Base-by-base conservation (phyloP, 1,140 invertebrate genomes). In the Drosophila gunungcola region DNA sequence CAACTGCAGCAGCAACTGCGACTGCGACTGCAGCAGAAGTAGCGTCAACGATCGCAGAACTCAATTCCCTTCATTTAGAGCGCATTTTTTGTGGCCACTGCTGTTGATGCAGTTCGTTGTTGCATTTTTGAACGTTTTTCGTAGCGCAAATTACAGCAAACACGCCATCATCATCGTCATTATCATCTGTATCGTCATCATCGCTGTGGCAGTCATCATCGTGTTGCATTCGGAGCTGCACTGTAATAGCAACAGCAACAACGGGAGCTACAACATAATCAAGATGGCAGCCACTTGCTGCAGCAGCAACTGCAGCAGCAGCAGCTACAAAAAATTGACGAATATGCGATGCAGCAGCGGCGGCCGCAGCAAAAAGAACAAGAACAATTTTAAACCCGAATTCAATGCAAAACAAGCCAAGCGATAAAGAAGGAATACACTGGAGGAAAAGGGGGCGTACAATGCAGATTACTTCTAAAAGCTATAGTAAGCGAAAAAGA, bases 111-210 rank as follows among this genome's bases (percentile, higher is more conserved):
- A 76, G 83, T 88, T 86, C 70, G 79, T 83, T 88, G 80, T 74
- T 89, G 77, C 78, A 90, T 90, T 90, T 89, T 89, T 90, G 85
- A 90, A 89, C 85, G 84, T 90, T 89, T 86, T 89, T 75, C 84
- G 80, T 90, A 89, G 85, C 85, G 85, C 85, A 89, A 89, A 89
- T 89, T 89, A 89, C 85, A 90, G 85, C 78, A 89, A 89, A 90
- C 85, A 89, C 85, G 85, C 85, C 86, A 89, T 88, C 82, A 75
- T 89, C 78, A 75, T 86, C 82, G 69, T 69, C 81, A 74, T 73
- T 77, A 73, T 77, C 53, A 77, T 21, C 42, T 43, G 13, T 43
- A 21, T 43, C 55, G 21, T 70, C 76, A 62, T 76, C 76, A 62
- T 76, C 57, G 51, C 51, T 60, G 55, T 34, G 55, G 36, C 49